Conservation (phyloP, 2,888 invertebrate species). For the Iselma pallidipennis region DNA sequence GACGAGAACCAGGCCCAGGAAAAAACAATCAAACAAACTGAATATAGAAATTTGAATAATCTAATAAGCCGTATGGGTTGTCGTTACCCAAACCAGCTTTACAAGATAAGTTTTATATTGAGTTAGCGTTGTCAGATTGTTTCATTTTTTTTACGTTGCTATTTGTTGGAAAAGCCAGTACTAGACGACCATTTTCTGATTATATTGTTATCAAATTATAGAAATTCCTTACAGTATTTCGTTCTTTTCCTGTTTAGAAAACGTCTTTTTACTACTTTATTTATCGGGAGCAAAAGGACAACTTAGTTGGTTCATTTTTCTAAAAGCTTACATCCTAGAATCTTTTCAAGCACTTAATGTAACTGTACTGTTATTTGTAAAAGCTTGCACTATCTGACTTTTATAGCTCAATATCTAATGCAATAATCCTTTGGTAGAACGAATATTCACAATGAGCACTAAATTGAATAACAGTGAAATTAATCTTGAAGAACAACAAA, state of each 20-base stretch:
- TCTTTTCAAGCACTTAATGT: slow-evolving; percentile 6
- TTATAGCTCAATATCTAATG: slow-evolving; percentile 10
- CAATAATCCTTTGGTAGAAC: slow-evolving; percentile 12
- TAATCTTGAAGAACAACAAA: not conserved
- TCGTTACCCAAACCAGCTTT: slow-evolving; percentile 25
- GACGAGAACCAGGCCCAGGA: not conserved
- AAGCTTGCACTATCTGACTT: slow-evolving; percentile 10
- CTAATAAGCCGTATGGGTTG: slow-evolving; percentile 36
- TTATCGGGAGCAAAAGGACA: not conserved
- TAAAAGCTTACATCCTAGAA: not conserved
- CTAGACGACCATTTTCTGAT: slow-evolving; percentile 28
- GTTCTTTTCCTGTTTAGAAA: not conserved
- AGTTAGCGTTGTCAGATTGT: slow-evolving; percentile 45
- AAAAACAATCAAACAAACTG: slow-evolving; percentile 33
- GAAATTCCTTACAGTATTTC: slow-evolving; percentile 13
- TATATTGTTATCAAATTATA: slow-evolving; percentile 34
- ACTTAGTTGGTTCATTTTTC: not conserved
- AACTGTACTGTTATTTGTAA: slow-evolving; percentile 13
- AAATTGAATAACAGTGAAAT: too few relatives aligned
- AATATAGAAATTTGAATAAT: slow-evolving; percentile 43
- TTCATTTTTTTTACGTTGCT: slow-evolving; percentile 18
- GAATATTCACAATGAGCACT: too few relatives aligned
- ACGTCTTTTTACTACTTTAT: slow-evolving; percentile 2
- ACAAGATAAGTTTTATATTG: slow-evolving; percentile 45
- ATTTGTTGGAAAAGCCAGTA: slow-evolving; percentile 5